Base-by-base conservation (phyloP, 2,113 vertebrate species). In the Perca schrenkii region DNA sequence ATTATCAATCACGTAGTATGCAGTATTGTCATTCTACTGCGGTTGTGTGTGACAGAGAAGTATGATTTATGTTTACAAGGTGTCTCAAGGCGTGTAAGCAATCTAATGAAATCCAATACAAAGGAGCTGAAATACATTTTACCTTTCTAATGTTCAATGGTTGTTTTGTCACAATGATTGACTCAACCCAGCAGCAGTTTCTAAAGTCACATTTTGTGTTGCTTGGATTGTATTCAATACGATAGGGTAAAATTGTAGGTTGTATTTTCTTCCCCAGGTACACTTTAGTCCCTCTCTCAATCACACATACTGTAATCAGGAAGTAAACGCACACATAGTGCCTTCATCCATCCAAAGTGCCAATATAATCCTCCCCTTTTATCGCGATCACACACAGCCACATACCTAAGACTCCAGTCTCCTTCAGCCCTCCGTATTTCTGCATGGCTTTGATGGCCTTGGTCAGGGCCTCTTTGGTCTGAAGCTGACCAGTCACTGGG, bases 371-470 rank as follows among this genome's bases (percentile, higher is more conserved):
- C n/a, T 57, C 13, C 12, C 31, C 19, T 69, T 69, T 67, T 6
- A 43, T 0, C 56, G n/a, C 14, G 2, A 10, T 25, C 54, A 3
- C 46, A 73, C 71, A 47, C 25, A 11, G 15, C 21, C 25, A 91
- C 94, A 36, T 78, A 99, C 98, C 98, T 8, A 99, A 93, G 52
- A 97, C 66, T 1, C 98, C 98, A 0, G 97, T 99, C 11, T 97
- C 94, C 84, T 97, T 94, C 11, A 99, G 96, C 12, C 98, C 98
- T 2, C 97, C 98, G 0, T 99, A 99, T 78, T 86, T 95, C 90
- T 99, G 98, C 98, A 99, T 99, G 93, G 97, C 95, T 58, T 95
- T 94, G 72, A 99, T 97, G 87, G 98, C 98, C 74, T 94, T 96
- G 86, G 96, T 95, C 80, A 99, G 92, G 34, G 97, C 96, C 92